Conservation (phyloP, 2,113 vertebrate species). For the Poecile atricapillus region DNA sequence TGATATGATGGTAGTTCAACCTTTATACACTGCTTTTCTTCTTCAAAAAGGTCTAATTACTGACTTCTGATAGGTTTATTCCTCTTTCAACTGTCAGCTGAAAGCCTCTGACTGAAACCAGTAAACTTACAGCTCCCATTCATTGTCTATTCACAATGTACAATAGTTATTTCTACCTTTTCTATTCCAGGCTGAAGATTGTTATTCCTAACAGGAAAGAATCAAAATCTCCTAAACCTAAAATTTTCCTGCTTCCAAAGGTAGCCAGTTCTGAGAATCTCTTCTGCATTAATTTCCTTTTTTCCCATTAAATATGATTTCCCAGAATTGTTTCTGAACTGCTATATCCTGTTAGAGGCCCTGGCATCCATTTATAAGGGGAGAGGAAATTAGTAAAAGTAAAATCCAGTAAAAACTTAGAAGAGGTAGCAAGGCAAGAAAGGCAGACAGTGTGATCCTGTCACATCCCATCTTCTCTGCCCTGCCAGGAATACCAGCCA, state of each 20-base stretch:
- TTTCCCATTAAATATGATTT: not conserved
- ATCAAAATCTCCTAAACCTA: not conserved
- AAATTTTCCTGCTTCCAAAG: not conserved
- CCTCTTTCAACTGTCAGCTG: not conserved
- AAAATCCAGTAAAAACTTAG: not conserved
- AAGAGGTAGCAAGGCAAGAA: not conserved
- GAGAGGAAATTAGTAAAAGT: not conserved
- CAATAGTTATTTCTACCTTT: not conserved
- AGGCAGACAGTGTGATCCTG: accelerated
- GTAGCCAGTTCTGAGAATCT: not conserved
- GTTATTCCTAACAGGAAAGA: not conserved
- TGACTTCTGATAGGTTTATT: not conserved
- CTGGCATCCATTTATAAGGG: not conserved
- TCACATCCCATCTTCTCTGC: not conserved
- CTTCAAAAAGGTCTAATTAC: not conserved
- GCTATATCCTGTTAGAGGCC: not conserved
- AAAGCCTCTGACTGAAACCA: not conserved
- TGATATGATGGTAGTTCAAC: not conserved
- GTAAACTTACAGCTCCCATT: not conserved
- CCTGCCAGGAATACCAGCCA: not conserved
- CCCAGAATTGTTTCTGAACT: not conserved
- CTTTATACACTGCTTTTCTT: not conserved
- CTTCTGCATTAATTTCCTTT: not conserved
- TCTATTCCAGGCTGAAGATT: not conserved
- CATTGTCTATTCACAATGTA: not conserved